Base-by-base conservation (phyloP, 2,797 vertebrate genomes). In the Poecilia gillii region DNA sequence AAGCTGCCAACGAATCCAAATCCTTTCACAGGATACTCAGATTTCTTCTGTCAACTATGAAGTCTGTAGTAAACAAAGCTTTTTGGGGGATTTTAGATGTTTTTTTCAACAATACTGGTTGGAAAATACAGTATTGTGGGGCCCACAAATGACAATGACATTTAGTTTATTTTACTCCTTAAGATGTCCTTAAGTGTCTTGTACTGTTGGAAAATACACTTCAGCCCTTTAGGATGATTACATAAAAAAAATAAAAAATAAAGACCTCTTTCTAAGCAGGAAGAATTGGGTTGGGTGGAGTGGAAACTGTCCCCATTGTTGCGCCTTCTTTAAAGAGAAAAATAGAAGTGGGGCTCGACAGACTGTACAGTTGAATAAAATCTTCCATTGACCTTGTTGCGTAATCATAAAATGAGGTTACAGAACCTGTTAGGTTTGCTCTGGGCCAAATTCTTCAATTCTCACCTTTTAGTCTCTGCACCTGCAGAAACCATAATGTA, bases 401-500 rank as follows among this genome's bases (percentile, higher is more conserved):
- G 75, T 53, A 51, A 28, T 25, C 18, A 82, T 70, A 51, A 77
- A 73, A 80, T 16, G 41, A 28, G 68, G 70, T 74, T 80, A 80
- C 41, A 76, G 81, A 87, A 86, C 41, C 46, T 43, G 71, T 51
- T 46, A 75, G 53, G 57, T 78, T 76, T 13, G 28, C 82, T 5
- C 1, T 59, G 66, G 51, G 79, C 74, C 73, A 66, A 62, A 72
- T 80, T 53, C 76, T 66, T 57, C 33, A 49, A 46, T 55, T 33
- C 20, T 23, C 28, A 66, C 53, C 39, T 9, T 18, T 31, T 45
- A 7, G 43, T 6, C 0, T 36, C n/a, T 23, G 20, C 3, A 1
- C 12, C 71, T 76, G 41, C 64, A 76, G 71, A 74, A 73, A 36
- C 36, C 12, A 0, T 43, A 31, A 70, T 7, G 39, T 41, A 2